Base-by-base conservation (phyloP, 2,888 invertebrate species). In the Meteorus colon region DNA sequence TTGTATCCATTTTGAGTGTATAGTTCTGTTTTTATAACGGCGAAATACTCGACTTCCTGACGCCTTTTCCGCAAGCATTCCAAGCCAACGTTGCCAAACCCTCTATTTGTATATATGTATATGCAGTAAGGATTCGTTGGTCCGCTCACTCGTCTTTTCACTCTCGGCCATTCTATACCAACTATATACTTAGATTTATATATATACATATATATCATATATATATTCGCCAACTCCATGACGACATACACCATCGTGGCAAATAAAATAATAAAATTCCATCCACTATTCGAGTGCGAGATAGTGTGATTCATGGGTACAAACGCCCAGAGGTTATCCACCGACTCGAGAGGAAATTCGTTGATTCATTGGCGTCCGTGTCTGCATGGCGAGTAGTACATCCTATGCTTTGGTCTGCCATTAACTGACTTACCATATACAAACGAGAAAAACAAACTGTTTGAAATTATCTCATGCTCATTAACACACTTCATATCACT, bases 261-360 rank as follows among this genome's bases (percentile, higher is more conserved):
- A 81, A 83, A 82, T 84, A 83, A 84, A 85, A 85, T 84, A 84
- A 85, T 85, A 84, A 84, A 85, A 84, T 78, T 70, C 66, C 16
- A 48, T 48, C n/a, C 48, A 48, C 59, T 67, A 67, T 75, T 65
- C 34, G 75, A 75, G 72, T 66, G 69, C 67, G 68, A 87, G 87
- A 86, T 81, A 85, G 85, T 41, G 81, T 88, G 89, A 89, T 89
- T 89, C 89, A 89, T 83, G 82, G 82, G 74, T n/a, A 81, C 83
- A 83, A 85, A 85, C 82, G 84, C 76, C 72, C 74, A 75, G 83
- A 86, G 87, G 87, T 86, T 88, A 88, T 86, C 85, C 85, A 81
- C 76, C 79, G 78, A 74, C 74, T 79, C 79, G 78, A 80, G 81
- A 80, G 82, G 79, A 82, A 84, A 87, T 85, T 86, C 84, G 80